Evolutionary conservation across 2,888 invertebrate species (phyloP).

Genomic region (Drosophila suboccidentalis): DNA sequence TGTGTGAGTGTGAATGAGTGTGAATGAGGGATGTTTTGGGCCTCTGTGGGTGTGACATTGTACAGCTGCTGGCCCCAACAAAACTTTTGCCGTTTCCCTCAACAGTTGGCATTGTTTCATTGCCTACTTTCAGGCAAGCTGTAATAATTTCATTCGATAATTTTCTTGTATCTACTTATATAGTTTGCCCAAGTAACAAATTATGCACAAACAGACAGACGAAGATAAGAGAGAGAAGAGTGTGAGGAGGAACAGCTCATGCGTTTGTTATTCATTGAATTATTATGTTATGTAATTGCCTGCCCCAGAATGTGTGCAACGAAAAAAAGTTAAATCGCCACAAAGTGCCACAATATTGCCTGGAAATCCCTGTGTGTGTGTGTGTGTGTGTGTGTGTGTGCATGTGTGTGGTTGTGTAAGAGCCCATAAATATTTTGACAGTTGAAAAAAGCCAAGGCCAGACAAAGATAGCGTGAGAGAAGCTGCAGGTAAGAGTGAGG

Average conservation of each 20-base stretch:
- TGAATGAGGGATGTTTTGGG: background rate
- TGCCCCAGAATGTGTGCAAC: conserved; percentile 45
- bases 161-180: conserved; percentile 32
- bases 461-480: background rate
- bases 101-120: conserved; percentile 12
- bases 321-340: conserved; percentile 51
- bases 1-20: background rate
- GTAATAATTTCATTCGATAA: conserved; percentile 44
- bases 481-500: background rate
- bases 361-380: conserved; percentile 3
- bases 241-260: conserved; percentile 12
- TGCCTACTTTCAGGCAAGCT: conserved; percentile 33
- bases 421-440: conserved; percentile 73
- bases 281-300: conserved; percentile 68
- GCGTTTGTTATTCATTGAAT: conserved; percentile 71
- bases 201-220: conserved; percentile 26
- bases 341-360: conserved; percentile 56
- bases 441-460: conserved; percentile 32
- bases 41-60: conserved; percentile 11
- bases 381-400: conserved; percentile 2
- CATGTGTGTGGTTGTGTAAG: conserved; percentile 12
- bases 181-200: conserved; percentile 36
- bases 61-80: conserved; percentile 35
- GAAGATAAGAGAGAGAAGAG: background rate
- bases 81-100: conserved; percentile 16